phyloP scores from a whole-genome alignment of 2,113 vertebrate genomes.

The Herpailurus yagouaroundi region DNA sequence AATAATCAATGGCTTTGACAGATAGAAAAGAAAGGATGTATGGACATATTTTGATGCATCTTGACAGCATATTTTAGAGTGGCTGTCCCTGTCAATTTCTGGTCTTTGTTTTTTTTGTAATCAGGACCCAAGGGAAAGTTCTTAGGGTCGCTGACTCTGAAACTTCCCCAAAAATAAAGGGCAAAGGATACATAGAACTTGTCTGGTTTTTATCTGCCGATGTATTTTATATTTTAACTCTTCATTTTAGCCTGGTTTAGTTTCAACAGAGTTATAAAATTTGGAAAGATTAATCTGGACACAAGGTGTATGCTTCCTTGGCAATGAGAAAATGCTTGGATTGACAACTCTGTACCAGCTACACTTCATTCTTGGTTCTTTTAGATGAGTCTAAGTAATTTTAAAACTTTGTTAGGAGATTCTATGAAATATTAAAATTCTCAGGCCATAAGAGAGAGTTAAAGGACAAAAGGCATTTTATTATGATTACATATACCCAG shows the following conservation, averaged over 20 bases:
- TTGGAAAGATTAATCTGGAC: constrained; percentile 59
- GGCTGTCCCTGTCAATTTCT: constrained; percentile 76
- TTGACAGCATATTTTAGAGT: constrained; percentile 81
- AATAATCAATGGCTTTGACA: constrained; percentile 86
- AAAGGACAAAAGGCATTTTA: constrained; percentile 34
- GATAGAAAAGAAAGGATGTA: constrained; percentile 74
- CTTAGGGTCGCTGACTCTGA: constrained; percentile 61
- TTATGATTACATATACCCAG: constrained; percentile 47
- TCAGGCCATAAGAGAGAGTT: constrained; percentile 35
- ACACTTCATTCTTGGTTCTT: constrained; percentile 67
- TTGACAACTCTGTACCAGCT: constrained; percentile 63
- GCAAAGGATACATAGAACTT: not conserved
- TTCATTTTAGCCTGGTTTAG: constrained; percentile 75
- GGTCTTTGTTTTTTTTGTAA: constrained; percentile 74
- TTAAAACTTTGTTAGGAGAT: constrained; percentile 78
- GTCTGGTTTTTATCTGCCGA: constrained; percentile 71
- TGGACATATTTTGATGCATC: constrained; percentile 78
- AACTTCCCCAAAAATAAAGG: constrained; percentile 60
- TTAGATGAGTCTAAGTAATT: constrained; percentile 66
- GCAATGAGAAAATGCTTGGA: constrained; percentile 54
- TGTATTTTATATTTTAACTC: constrained; percentile 75
- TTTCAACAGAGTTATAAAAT: constrained; percentile 66
- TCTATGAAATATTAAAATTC: constrained; percentile 80
- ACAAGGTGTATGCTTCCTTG: constrained; percentile 57
- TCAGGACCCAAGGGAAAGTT: constrained; percentile 56